A percentile compares a stretch with the other conserved stretches of the same genome.
Conservation (phyloP, 2,888 invertebrate species). For the Schizaphis graminum region DNA sequence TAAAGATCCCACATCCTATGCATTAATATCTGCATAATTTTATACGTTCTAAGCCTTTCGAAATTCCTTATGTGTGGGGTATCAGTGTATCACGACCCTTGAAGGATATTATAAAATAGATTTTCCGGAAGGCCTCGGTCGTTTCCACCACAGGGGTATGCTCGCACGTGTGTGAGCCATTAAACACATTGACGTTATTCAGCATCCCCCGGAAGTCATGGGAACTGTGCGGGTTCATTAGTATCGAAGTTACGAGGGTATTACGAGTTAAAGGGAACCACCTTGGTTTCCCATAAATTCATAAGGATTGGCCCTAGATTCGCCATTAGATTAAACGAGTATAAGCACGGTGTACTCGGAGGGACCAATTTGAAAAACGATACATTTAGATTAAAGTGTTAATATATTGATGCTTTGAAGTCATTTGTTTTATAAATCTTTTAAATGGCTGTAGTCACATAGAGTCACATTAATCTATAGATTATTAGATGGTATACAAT, state of each 20-base stretch:
- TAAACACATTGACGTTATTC: conserved; percentile 52
- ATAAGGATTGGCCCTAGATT: conserved; percentile 47
- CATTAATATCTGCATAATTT: conserved; percentile 36
- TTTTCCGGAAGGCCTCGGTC: conserved; percentile 29
- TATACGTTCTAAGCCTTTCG: conserved; percentile 5
- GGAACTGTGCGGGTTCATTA: conserved; percentile 50
- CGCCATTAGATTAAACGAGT: conserved; percentile 44
- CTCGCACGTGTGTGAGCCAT: conserved; percentile 27
- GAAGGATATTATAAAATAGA: conserved; percentile 21
- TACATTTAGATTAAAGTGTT: conserved; percentile 41
- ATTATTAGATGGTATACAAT: not conserved
- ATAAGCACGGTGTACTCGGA: conserved; percentile 1
- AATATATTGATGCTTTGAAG: not conserved
- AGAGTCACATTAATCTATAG: not conserved
- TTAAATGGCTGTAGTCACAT: not conserved
- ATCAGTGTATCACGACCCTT: not conserved
- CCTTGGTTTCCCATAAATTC: conserved; percentile 55
- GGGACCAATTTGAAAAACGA: conserved; percentile 47
- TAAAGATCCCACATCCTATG: not conserved
- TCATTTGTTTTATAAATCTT: conserved; percentile 16
- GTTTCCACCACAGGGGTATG: not conserved
- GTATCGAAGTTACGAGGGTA: conserved; percentile 48
- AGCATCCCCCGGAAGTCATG: conserved; percentile 38
- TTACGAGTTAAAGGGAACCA: not conserved
- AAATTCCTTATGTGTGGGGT: conserved; percentile 1